A percentile compares a stretch with the other conserved stretches of the same genome.
Conservation (phyloP, 2,797 vertebrate species). For the Loriculus beryllinus region DNA sequence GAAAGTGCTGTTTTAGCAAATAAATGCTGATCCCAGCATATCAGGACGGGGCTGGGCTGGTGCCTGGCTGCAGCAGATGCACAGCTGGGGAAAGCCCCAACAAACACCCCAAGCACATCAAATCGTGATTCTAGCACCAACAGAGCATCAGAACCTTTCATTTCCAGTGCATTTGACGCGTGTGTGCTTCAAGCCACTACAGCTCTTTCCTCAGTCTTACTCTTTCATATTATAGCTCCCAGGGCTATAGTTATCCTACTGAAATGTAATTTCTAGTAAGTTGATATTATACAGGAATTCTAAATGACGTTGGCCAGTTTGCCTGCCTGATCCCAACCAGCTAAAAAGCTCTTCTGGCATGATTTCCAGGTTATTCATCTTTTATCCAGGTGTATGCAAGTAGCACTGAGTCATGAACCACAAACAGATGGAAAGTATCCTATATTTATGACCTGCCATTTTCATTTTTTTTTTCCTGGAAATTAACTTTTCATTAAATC, state of each 20-base stretch:
- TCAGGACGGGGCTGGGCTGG: background rate
- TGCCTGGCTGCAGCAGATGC: rapidly evolving
- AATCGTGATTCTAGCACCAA: background rate
- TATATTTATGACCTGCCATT: conserved; percentile 58
- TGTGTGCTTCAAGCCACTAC: background rate
- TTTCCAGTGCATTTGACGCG: background rate
- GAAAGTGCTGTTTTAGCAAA: background rate
- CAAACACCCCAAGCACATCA: rapidly evolving
- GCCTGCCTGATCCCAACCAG: background rate
- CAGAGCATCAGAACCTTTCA: background rate
- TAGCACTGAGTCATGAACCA: background rate
- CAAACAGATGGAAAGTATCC: conserved; percentile 10
- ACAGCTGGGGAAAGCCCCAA: background rate
- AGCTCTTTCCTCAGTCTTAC: background rate
- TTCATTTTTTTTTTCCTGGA: background rate
- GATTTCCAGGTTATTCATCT: background rate
- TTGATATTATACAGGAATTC: background rate
- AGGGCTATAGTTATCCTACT: background rate
- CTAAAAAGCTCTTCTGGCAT: background rate
- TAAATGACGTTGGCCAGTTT: background rate
- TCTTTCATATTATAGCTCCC: rapidly evolving
- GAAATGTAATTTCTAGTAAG: background rate
- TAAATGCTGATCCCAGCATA: rapidly evolving
- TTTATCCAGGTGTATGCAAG: background rate
- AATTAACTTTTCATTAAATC: conserved; percentile 60